A percentile compares a stretch with the other conserved stretches of the same genome.
Evolutionary conservation across 2,888 invertebrate genomes (phyloP).

Genomic region (Plagodis pulveraria): DNA sequence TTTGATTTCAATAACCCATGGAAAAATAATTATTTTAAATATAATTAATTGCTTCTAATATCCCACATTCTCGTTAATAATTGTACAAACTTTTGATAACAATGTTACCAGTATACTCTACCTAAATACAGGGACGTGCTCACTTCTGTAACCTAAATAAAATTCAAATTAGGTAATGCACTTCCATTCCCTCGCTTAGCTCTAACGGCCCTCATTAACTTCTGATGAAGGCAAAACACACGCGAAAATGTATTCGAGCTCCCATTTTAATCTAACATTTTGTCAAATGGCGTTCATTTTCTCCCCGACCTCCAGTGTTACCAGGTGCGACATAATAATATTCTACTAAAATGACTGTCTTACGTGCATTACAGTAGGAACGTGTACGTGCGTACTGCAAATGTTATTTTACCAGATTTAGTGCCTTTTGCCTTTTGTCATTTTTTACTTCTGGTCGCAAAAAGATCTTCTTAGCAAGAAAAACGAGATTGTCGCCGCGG

Average conservation of each 20-base stretch:
- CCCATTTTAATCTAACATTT: constrained; percentile 1
- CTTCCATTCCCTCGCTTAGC: background rate
- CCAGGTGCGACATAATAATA: constrained; percentile 3
- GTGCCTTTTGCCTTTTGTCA: too few species aligned
- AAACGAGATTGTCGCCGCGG: too few species aligned
- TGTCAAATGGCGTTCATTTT: constrained; percentile 9
- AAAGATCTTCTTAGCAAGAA: too few species aligned
- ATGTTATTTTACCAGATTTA: too few species aligned
- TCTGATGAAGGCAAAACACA: constrained; percentile 1
- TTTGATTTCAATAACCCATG: too few species aligned
- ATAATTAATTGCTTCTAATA: too few species aligned
- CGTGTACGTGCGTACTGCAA: too few species aligned
- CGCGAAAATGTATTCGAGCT: background rate
- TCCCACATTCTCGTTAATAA: background rate
- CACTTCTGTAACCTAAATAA: background rate
- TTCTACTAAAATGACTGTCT: background rate
- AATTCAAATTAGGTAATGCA: constrained; percentile 10
- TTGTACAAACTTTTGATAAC: background rate
- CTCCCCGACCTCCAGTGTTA: constrained; percentile 3
- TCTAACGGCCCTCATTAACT: constrained; percentile 5
- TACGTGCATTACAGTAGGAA: too few species aligned
- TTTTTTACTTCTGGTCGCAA: too few species aligned
- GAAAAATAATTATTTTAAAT: too few species aligned
- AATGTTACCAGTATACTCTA: background rate
- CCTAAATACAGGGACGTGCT: background rate